phyloP scores from a whole-genome alignment of 2,113 vertebrate species.

The Pterocles orientalis region DNA sequence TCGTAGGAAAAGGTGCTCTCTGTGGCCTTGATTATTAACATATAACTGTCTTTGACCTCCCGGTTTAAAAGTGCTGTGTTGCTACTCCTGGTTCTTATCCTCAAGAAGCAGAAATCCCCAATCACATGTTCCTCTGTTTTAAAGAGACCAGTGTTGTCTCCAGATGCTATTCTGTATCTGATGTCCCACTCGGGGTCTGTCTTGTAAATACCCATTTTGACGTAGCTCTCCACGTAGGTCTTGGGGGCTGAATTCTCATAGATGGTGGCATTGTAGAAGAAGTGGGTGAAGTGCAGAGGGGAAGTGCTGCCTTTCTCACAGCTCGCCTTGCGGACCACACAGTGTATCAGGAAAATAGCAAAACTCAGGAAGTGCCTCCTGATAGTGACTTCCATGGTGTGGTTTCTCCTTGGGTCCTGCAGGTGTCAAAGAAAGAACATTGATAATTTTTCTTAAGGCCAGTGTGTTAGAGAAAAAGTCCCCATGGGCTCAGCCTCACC shows the following conservation, averaged over 20 bases:
- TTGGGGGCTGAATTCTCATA: conserved; percentile 92
- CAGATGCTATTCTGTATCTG: conserved; percentile 84
- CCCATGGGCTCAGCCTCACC: background rate
- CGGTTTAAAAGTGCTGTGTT: conserved; percentile 89
- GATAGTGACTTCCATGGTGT: conserved; percentile 67
- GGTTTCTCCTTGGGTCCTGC: conserved; percentile 40
- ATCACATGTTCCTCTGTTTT: conserved; percentile 84
- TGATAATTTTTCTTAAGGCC: background rate
- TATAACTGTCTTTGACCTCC: conserved; percentile 89
- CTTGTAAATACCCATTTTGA: conserved; percentile 90
- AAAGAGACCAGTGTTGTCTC: conserved; percentile 84
- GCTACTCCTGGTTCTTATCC: conserved; percentile 88
- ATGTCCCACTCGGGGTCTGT: conserved; percentile 80
- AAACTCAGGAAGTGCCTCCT: conserved; percentile 54
- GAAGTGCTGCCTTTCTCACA: conserved; percentile 74
- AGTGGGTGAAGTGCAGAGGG: conserved; percentile 85
- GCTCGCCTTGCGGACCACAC: conserved; percentile 56
- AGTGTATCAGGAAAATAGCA: conserved; percentile 69
- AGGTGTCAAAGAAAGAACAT: background rate
- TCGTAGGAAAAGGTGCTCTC: conserved; percentile 80
- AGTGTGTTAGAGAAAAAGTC: background rate
- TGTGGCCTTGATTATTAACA: conserved; percentile 85
- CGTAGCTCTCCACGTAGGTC: conserved; percentile 84
- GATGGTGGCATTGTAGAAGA: conserved; percentile 91
- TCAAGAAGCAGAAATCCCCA: conserved; percentile 92